phyloP scores from a whole-genome alignment of 2,797 vertebrate genomes.

The Aeoliscus strigatus region DNA sequence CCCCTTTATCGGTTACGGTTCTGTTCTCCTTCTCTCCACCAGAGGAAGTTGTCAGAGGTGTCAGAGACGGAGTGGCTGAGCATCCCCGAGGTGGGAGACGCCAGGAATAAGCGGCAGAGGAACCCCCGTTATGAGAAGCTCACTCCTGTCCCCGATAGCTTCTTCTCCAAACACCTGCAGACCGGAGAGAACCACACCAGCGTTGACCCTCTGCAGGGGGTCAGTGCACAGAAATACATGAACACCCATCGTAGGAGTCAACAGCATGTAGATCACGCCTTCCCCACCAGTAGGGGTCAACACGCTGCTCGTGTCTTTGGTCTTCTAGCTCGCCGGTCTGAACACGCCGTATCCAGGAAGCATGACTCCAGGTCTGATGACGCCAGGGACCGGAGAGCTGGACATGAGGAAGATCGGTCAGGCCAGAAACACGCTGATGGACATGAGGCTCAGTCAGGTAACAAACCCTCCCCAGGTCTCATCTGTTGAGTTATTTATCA shows the following conservation, averaged over 20 bases:
- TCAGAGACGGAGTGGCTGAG: constrained; percentile 98
- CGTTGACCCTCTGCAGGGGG: constrained; percentile 91
- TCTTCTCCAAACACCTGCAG: constrained; percentile 95
- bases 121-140: constrained; percentile 96
- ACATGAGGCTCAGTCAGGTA: constrained; percentile 98
- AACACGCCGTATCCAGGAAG: constrained; percentile 93
- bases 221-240: constrained; percentile 59
- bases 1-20: too few species aligned
- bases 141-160: constrained; percentile 95
- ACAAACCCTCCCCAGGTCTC: too few species aligned
- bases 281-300: constrained; percentile 61
- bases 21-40: constrained; percentile 22
- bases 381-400: constrained; percentile 91
- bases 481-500: too few species aligned
- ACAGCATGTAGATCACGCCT: constrained; percentile 38
- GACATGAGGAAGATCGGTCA: constrained; percentile 99
- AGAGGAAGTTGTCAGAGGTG: constrained; percentile 94
- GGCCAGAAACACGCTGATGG: constrained; percentile 97
- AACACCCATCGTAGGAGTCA: too few species aligned
- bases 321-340: constrained; percentile 81
- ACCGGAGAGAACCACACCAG: constrained; percentile 88
- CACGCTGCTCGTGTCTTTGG: too few species aligned
- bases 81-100: constrained; percentile 96
- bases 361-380: constrained; percentile 94
- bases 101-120: constrained; percentile 95